Evolutionary conservation across 2,888 invertebrate genomes (phyloP), one percentile per base, ranked within the genome.

Genomic region (Mythimna albipuncta): DNA sequence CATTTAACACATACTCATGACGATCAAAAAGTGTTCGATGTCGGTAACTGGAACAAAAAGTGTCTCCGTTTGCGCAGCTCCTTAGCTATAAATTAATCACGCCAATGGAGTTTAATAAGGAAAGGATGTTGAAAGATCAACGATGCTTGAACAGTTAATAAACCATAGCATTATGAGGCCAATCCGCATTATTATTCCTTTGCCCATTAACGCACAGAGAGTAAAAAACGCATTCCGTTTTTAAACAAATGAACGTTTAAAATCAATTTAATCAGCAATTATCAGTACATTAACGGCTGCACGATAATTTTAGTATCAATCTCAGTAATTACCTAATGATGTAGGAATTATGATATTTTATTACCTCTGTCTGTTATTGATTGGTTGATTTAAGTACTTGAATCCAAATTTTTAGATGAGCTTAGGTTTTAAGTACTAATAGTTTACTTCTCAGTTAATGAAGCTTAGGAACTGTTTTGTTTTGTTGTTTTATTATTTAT

Each of bases 281-380:
- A 69, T 41, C 13, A 61, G 47, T 54, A 16, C 35, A 64, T 68
- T 68, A 72, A 68, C 55, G 21, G 55, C 44, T 62, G 69, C 72
- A 68, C 44, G 69, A 75, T 64, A 70, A 76, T 75, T 75, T 54
- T 65, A 64, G 32, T 58, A 79, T 81, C 64, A 83, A 67, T 75
- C 75, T 71, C 41, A 66, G 55, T 66, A 66, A 72, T 66, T 62
- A 47, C 44, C 41, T 75, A 65, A 77, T 64, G 64, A 63, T 44
- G 58, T 13, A 47, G 64, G 47, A 75, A 81, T 63, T 38, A 47
- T 61, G 6, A 54, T n/a, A 59, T 64, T 64, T 64, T 19, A 61
- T 61, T 64, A 11, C n/a, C 64, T 55, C 21, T 55, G 5, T 47
- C 26, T 35, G 6, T 5, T 61, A 50, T n/a, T 62, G 54, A 44